Evolutionary conservation across 53 echinoderm and acorn worm genomes (phyloP).

Genomic region (Echinometra lucunter): DNA sequence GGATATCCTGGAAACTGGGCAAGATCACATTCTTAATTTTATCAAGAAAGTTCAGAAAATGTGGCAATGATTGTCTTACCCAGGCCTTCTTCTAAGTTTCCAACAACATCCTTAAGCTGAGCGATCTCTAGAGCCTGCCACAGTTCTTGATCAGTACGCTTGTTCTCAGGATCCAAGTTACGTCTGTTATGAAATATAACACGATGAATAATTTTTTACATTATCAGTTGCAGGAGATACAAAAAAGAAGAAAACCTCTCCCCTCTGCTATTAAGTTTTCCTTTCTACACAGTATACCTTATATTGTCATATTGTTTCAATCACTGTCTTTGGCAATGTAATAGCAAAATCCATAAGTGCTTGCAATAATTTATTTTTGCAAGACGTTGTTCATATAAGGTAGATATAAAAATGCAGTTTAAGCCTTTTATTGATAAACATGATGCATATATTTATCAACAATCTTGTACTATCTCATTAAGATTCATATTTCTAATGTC

Average conservation of each 20-base stretch:
- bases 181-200: conserved; percentile 41
- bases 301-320: no score
- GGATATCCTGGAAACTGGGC: no score
- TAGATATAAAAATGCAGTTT: no score
- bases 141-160: conserved; percentile 74
- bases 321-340: no score
- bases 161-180: conserved; percentile 79
- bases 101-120: conserved; percentile 81
- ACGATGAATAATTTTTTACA: not conserved
- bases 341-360: no score
- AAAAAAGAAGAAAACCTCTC: not conserved
- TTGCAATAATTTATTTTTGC: not conserved
- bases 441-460: not conserved
- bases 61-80: conserved; percentile 53
- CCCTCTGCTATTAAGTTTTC: not conserved
- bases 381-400: no score
- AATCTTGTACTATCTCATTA: not conserved
- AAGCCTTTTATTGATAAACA: no score
- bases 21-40: no score
- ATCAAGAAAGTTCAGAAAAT: no score
- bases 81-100: conserved; percentile 77
- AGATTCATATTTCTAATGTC: not conserved
- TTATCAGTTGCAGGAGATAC: not conserved
- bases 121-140: conserved; percentile 88
- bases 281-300: not conserved